Evolutionary conservation across 2,113 vertebrate species (phyloP), one percentile per base, ranked within the genome.

Genomic region (Ceyx margarethae): DNA sequence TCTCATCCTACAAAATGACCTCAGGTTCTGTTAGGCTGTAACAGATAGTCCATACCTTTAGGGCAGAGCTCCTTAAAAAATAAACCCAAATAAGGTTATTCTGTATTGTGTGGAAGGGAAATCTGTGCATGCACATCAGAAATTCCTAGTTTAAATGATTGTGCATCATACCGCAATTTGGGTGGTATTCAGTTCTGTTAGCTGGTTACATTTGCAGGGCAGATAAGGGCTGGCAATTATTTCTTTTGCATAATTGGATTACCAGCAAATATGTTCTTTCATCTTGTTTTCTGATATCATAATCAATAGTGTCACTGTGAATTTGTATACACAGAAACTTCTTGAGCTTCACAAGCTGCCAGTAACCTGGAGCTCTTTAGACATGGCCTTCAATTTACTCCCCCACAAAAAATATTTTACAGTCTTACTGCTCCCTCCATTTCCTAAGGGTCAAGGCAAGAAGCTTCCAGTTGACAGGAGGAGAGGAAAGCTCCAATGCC

Each of bases 151-250:
- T 77, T 74, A 60, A 81, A 82, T 82, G 58, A 29, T 62, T 26
- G 8, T 10, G 11, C 2, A 20, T 13, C 1, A 2, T n/a, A 9
- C 15, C 60, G 11, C 26, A 68, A 2, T 37, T 68, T 1, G 4
- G 66, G 71, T 69, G 54, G 25, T 45, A n/a, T 21, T 78, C 68
- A 46, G 37, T 23, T 35, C 31, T 57, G 20, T 69, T 57, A 64
- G 69, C 53, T 73, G 54, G 28, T 81, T 74, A n/a, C 29, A 26
- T 42, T 76, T 0, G 0, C 31, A 29, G 45, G 29, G 7, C 45
- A 73, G 66, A 58, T 79, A 84, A 65, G 37, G 62, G 76, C 50
- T 81, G 81, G 45, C 19, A 65, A 56, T 89, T 93, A 51, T 25
- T 81, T 29, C 57, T 95, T 88, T 62, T 3, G 2, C 22, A 16